A percentile compares a stretch with the other conserved stretches of the same genome.
phyloP scores from a whole-genome alignment of 2,113 vertebrate genomes.

The Merops nubicus region DNA sequence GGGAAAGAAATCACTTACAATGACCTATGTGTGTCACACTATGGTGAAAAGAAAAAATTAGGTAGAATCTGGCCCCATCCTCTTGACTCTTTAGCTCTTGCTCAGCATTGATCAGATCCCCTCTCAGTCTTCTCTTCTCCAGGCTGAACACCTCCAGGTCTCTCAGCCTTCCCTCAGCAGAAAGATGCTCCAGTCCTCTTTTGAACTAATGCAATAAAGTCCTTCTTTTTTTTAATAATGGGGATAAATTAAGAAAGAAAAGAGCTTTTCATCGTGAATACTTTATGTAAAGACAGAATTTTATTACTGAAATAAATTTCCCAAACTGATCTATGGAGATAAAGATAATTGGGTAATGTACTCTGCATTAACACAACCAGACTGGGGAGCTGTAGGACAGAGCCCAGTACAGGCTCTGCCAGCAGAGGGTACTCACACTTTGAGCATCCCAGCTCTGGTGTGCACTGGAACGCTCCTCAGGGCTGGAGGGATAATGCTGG shows the following conservation, averaged over 20 bases:
- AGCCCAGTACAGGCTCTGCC: background rate
- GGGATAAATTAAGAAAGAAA: background rate
- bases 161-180: background rate
- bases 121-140: background rate
- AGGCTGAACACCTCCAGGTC: background rate
- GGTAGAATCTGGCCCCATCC: background rate
- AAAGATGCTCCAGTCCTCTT: background rate
- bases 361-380: rapidly evolving
- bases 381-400: background rate
- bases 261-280: background rate
- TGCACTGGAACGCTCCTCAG: background rate
- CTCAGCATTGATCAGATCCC: background rate
- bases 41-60: background rate
- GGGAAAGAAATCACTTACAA: background rate
- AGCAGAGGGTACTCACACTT: slow-evolving; percentile 50
- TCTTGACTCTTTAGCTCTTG: background rate
- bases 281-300: background rate
- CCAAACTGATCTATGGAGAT: background rate
- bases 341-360: background rate
- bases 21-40: rapidly evolving
- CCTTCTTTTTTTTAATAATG: background rate
- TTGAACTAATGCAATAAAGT: background rate
- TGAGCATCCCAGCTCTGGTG: background rate
- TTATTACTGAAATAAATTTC: background rate
- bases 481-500: background rate